Conservation (phyloP, 35 echinoderm and acorn worm genomes). For the Ophioderma brevispina region DNA sequence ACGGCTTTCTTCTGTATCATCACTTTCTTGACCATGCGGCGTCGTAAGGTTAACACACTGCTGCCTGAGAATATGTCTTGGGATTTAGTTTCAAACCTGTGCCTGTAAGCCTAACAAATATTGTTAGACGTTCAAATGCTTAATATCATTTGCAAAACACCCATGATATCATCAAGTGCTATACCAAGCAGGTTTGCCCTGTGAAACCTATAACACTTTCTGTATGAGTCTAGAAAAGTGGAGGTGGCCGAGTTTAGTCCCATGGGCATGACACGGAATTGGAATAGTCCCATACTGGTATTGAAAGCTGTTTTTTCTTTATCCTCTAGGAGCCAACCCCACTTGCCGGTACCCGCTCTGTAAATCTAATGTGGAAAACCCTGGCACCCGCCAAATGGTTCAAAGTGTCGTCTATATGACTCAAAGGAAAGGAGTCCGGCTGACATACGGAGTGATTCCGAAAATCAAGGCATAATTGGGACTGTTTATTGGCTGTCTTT, state of each 20-base stretch:
- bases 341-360: constrained; percentile 56
- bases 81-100: not conserved
- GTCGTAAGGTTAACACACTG: too few relatives aligned
- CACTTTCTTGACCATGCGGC: too few relatives aligned
- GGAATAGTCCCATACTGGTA: constrained; percentile 3
- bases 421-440: constrained; percentile 55
- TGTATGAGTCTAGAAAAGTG: constrained; percentile 56
- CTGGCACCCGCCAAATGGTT: constrained; percentile 44
- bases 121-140: not conserved
- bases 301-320: constrained; percentile 32
- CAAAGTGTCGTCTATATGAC: constrained; percentile 64
- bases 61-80: not conserved
- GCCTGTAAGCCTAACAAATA: constrained; percentile 2
- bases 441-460: constrained; percentile 18
- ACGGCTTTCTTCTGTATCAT: too few relatives aligned
- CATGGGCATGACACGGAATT: constrained; percentile 37
- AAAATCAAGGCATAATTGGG: constrained; percentile 60
- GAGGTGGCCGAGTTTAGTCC: constrained; percentile 28
- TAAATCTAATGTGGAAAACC: constrained; percentile 58
- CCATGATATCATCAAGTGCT: constrained; percentile 59
- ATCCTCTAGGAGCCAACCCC: constrained; percentile 10
- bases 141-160: not conserved
- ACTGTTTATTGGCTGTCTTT: constrained; percentile 10
- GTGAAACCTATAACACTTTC: constrained; percentile 48
- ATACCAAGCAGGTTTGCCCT: constrained; percentile 42